Conservation (phyloP, 2,888 invertebrate species). For the Agrochola lychnidis region DNA sequence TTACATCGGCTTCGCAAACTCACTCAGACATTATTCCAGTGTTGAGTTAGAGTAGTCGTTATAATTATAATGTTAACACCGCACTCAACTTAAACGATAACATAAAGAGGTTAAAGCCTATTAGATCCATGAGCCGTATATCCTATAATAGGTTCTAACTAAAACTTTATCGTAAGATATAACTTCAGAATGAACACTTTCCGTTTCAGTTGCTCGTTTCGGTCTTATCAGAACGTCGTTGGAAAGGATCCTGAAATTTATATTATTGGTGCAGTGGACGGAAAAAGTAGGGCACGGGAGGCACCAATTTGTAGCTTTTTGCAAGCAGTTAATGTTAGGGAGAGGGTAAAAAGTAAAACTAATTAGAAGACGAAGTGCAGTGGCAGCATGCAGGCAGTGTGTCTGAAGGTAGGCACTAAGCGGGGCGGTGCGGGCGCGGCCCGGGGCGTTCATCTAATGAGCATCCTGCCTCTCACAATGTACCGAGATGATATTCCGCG, state of each 20-base stretch:
- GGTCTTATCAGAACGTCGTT: slow-evolving; percentile 64
- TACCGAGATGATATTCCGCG: slow-evolving; percentile 87
- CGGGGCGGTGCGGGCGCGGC: slow-evolving; percentile 72
- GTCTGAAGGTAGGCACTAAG: slow-evolving; percentile 74
- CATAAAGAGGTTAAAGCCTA: slow-evolving; percentile 70
- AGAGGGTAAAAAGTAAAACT: slow-evolving; percentile 72
- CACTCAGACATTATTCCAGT: slow-evolving; percentile 77
- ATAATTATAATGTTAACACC: slow-evolving; percentile 74
- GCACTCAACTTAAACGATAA: slow-evolving; percentile 69
- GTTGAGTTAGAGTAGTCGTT: slow-evolving; percentile 74
- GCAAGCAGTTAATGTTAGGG: slow-evolving; percentile 63
- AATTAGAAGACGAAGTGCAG: slow-evolving; percentile 76
- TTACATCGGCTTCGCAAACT: slow-evolving; percentile 84
- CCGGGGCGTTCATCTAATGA: slow-evolving; percentile 89
- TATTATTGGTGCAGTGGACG: slow-evolving; percentile 61
- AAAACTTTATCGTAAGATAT: slow-evolving; percentile 70
- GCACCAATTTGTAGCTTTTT: slow-evolving; percentile 56
- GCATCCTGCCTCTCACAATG: slow-evolving; percentile 89
- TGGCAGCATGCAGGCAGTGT: slow-evolving; percentile 65
- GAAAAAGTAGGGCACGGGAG: slow-evolving; percentile 56
- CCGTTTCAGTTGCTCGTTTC: slow-evolving; percentile 66
- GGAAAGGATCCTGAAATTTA: slow-evolving; percentile 64
- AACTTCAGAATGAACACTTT: slow-evolving; percentile 69
- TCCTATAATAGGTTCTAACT: slow-evolving; percentile 67
- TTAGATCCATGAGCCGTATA: slow-evolving; percentile 68